Evolutionary conservation across 2,113 vertebrate species (phyloP).

Genomic region (Aspidoscelis tigris): DNA sequence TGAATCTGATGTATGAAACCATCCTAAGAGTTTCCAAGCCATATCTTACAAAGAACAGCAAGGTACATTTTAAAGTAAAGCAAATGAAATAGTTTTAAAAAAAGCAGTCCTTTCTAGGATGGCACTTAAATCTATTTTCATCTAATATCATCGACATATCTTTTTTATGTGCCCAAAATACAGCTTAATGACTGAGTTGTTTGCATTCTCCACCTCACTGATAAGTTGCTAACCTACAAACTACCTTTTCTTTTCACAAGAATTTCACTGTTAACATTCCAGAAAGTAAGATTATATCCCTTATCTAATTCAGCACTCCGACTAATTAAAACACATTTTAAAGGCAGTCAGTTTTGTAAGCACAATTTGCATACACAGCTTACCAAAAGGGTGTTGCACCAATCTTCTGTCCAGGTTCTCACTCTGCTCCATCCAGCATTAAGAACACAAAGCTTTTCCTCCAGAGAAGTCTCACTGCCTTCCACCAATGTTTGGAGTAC

Average conservation of each 20-base stretch:
- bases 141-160: not conserved
- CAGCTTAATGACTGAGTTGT: not conserved
- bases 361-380: not conserved
- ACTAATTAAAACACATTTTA: not conserved
- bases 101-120: too few species aligned
- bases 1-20: not conserved
- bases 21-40: too few species aligned
- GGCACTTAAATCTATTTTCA: too few species aligned
- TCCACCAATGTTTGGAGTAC: constrained; percentile 87
- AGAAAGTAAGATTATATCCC: not conserved
- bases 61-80: not conserved
- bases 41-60: not conserved
- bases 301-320: not conserved
- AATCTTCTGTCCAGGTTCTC: constrained; percentile 90
- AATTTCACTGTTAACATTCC: not conserved
- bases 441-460: constrained; percentile 86
- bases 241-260: not conserved
- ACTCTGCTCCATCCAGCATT: constrained; percentile 88
- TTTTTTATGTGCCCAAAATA: constrained; percentile 4
- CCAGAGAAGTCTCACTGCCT: constrained; percentile 84
- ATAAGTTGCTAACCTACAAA: accelerated
- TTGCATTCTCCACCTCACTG: not conserved
- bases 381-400: constrained; percentile 91
- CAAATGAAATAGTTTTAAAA: not conserved
- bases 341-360: not conserved